Percentiles rank a stretch among this genome's conserved stretches.
These are phyloP conservation scores for Clivina fossor DNA, from an alignment of 2,888 invertebrate species.

Conservation along the genomic window DNA sequence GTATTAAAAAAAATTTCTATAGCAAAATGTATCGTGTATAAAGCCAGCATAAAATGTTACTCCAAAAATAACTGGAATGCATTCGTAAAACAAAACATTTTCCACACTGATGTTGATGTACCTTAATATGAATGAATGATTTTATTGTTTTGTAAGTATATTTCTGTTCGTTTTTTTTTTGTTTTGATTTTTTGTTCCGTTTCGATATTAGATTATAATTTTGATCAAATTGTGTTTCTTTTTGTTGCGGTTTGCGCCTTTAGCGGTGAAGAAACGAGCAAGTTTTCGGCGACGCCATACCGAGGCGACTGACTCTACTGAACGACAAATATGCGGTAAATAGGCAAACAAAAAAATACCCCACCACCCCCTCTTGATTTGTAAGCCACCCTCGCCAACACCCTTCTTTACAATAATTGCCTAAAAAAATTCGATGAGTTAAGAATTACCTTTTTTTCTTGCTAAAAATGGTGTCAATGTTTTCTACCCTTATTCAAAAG, in stretches of 20 bases:
- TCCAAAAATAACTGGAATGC: too few species aligned
- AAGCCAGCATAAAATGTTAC: too few species aligned
- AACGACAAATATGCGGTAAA: slow-evolving; percentile 24
- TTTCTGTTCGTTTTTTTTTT: too few species aligned
- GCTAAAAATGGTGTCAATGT: too few species aligned
- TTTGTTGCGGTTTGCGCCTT: slow-evolving; percentile 13
- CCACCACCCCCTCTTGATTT: slow-evolving; percentile 8
- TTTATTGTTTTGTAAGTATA: neutral
- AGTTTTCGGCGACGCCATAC: slow-evolving; percentile 17
- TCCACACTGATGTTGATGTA: too few species aligned
- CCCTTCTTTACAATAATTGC: neutral
- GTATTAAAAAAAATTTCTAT: too few species aligned
- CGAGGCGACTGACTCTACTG: slow-evolving; percentile 12
- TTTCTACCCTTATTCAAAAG: too few species aligned
- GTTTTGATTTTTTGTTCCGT: neutral
- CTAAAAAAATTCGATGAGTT: too few species aligned
- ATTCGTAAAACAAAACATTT: too few species aligned
- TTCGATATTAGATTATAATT: neutral
- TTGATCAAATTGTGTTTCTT: slow-evolving; percentile 11
- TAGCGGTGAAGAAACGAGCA: slow-evolving; percentile 27
- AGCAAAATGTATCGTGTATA: too few species aligned
- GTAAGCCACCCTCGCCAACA: neutral
- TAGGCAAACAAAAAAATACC: too few species aligned
- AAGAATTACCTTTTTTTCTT: too few species aligned
- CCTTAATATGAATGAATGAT: neutral